Conservation (phyloP, 2,113 vertebrate species). For the Lathamus discolor region DNA sequence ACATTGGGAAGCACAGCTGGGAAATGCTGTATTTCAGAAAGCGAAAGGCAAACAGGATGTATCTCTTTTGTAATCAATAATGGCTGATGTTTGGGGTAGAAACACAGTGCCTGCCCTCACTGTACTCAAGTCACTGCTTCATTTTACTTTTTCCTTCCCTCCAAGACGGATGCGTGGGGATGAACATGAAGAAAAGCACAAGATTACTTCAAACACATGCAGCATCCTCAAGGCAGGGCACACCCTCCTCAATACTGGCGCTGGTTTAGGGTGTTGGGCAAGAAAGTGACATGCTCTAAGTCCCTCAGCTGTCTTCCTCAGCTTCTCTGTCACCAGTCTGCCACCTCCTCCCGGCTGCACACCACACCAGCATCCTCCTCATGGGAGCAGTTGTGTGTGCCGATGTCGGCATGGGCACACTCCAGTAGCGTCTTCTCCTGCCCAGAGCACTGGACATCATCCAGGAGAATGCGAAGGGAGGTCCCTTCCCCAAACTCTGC, state of each 20-base stretch:
- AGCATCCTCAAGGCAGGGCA: not conserved
- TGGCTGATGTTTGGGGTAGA: not conserved
- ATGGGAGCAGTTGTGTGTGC: conserved; percentile 86
- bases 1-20: not conserved
- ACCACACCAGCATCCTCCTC: conserved; percentile 91
- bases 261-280: not conserved
- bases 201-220: not conserved
- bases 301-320: not conserved
- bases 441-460: conserved; percentile 86
- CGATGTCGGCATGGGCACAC: conserved; percentile 80
- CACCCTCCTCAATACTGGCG: not conserved
- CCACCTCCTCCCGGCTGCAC: conserved; percentile 73
- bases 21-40: not conserved
- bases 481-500: conserved; percentile 87
- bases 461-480: conserved; percentile 83
- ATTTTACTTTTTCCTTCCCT: not conserved
- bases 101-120: not conserved
- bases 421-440: conserved; percentile 82
- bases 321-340: not conserved
- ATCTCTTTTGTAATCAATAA: not conserved
- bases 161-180: not conserved
- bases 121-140: not conserved
- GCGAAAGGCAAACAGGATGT: not conserved
- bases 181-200: not conserved
- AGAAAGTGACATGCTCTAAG: not conserved